These are phyloP conservation scores for Ecliptopera silaceata DNA, from an alignment of 2,888 invertebrate species.

Conservation along the genomic window DNA sequence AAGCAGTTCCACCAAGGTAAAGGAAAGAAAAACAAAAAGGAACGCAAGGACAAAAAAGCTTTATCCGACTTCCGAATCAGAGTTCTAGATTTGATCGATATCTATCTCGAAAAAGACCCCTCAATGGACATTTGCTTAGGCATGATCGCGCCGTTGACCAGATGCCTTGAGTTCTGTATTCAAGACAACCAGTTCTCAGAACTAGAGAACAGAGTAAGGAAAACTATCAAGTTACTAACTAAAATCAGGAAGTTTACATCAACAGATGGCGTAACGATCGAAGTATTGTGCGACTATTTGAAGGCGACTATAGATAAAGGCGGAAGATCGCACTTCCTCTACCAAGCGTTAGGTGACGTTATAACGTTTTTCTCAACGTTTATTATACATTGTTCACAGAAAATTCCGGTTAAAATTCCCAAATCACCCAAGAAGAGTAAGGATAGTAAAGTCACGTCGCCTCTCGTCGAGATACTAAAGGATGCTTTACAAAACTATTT, in stretches of 20 bases:
- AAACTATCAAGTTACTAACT: constrained; percentile 84
- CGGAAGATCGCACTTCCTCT: constrained; percentile 83
- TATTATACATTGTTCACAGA: constrained; percentile 84
- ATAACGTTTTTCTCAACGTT: constrained; percentile 85
- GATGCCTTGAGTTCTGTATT: constrained; percentile 87
- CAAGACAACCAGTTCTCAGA: constrained; percentile 87
- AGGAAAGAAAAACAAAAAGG: constrained; percentile 78
- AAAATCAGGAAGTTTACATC: constrained; percentile 84
- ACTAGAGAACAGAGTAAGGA: constrained; percentile 84
- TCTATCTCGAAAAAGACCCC: constrained; percentile 87
- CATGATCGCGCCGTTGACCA: constrained; percentile 86
- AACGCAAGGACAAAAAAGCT: constrained; percentile 85
- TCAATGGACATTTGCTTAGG: constrained; percentile 86
- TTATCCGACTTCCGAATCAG: constrained; percentile 88
- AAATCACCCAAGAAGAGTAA: constrained; percentile 63
- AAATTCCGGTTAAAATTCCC: constrained; percentile 57
- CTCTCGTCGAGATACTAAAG: constrained; percentile 75
- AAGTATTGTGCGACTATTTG: constrained; percentile 79
- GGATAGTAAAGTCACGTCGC: constrained; percentile 41
- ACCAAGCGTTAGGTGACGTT: constrained; percentile 86
- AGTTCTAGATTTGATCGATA: constrained; percentile 89
- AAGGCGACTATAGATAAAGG: constrained; percentile 85
- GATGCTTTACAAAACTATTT: constrained; percentile 84
- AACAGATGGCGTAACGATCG: constrained; percentile 79
- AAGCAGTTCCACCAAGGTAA: constrained; percentile 83